Base-by-base conservation (phyloP, 2,113 vertebrate species). In the Cebidichthys violaceus region DNA sequence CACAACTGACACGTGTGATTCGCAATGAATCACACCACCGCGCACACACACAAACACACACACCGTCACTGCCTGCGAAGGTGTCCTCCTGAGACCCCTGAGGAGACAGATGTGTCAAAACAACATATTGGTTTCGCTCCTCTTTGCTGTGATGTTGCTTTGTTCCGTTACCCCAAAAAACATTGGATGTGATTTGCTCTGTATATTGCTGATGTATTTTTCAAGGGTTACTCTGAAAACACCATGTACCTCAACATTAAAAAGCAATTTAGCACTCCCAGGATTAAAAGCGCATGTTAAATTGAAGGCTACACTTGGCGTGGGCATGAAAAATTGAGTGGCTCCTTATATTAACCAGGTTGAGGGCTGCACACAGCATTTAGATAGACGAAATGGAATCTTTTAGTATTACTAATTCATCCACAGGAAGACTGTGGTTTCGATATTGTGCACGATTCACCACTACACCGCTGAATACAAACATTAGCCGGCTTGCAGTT, bases 221-320 rank as follows among this genome's bases (percentile, higher is more conserved):
- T 97, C 94, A 97, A 92, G 81, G 95, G 94, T 95, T 94, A 95
- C 96, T 96, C 94, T 90, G 91, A 96, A 97, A 96, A 96, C 96
- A 97, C 94, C 94, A 88, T 96, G 96, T 97, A 97, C 94, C 95
- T 96, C 95, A 90, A 96, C 96, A 97, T 97, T 98, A 96, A 97
- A 98, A 97, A 97, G 96, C 97, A 96, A 97, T 98, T 97, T 97
- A 95, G 96, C 96, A 96, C 97, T 97, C 97, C 90, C 95, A 96
- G 96, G 96, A 98, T 97, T 97, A 97, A 97, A 97, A 97, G 96
- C 95, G 96, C 96, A 97, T 97, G 97, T 97, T 97, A 97, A 97
- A 98, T 97, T 97, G 96, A 98, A 98, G 96, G 96, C 96, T 96
- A 96, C 96, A 97, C 96, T 97, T 96, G 96, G 96, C 94, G 95